A percentile compares a stretch with the other conserved stretches of the same genome.
Conservation (phyloP, 2,797 vertebrate genomes). For the Gila robusta region DNA sequence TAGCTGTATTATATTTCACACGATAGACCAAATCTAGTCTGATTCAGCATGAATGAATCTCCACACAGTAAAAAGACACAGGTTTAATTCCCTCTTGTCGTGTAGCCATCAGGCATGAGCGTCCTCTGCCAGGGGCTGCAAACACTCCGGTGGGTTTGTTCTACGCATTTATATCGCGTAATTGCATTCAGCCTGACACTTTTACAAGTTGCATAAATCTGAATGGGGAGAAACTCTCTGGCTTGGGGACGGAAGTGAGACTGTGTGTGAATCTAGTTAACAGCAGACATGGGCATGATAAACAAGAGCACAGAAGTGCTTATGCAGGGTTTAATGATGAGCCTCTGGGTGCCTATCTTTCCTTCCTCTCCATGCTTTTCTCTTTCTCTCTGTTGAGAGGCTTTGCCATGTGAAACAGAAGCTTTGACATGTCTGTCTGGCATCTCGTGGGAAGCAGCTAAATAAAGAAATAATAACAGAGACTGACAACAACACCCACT, state of each 20-base stretch:
- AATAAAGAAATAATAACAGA: slow-evolving; percentile 60
- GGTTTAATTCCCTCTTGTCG: slow-evolving; percentile 22
- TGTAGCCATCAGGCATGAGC: slow-evolving; percentile 27
- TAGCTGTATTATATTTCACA: not conserved
- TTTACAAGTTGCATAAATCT: slow-evolving; percentile 76
- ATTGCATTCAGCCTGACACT: slow-evolving; percentile 79
- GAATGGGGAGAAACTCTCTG: slow-evolving; percentile 64
- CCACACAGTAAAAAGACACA: not conserved
- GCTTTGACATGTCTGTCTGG: slow-evolving; percentile 53
- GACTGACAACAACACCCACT: slow-evolving; percentile 48
- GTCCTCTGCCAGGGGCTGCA: slow-evolving; percentile 17
- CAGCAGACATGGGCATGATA: slow-evolving; percentile 41
- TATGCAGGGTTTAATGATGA: slow-evolving; percentile 56
- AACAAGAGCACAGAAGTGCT: slow-evolving; percentile 51
- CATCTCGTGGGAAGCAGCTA: slow-evolving; percentile 45
- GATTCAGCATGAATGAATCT: slow-evolving; percentile 16
- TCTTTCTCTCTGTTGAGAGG: slow-evolving; percentile 31
- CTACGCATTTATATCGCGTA: slow-evolving; percentile 78
- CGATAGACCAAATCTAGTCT: not conserved
- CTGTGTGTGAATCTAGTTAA: slow-evolving; percentile 63
- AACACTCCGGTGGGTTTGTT: slow-evolving; percentile 17
- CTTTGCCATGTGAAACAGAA: slow-evolving; percentile 48
- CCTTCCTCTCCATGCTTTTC: slow-evolving; percentile 13
- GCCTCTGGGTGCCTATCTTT: slow-evolving; percentile 49
- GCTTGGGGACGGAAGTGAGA: slow-evolving; percentile 63